Evolutionary conservation across 2,888 invertebrate genomes (phyloP), one percentile per base, ranked within the genome.

Genomic region (Furcula furcula): DNA sequence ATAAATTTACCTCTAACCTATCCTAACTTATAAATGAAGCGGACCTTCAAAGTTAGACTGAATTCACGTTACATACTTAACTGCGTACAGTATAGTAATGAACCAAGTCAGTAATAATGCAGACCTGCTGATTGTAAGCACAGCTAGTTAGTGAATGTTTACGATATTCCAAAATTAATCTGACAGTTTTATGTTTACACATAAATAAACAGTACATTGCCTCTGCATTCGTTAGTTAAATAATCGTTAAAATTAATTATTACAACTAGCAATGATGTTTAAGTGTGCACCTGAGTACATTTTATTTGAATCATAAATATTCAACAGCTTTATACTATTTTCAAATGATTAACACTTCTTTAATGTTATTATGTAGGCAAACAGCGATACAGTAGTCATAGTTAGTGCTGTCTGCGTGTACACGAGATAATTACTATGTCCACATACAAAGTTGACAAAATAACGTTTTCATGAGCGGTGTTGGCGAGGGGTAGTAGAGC

Each of bases 371-470:
- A 48, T 35, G 20, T 35, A 16, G 7, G 39, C 30, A 50, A 49
- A 63, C 57, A 45, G 30, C 39, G 34, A 52, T 44, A 39, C 46
- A 45, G 40, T 48, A 46, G 35, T 48, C 48, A 53, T 44, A 55
- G 55, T 51, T 34, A 35, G 34, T 40, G 34, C 40, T 55, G 46
- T 51, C 44, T 46, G 33, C 55, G 45, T 53, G 42, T 51, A 51
- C 45, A 42, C 39, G 34, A 53, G 48, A 40, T 58, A 61, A 69
- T 69, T 55, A 55, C 44, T 47, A 46, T 54, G 53, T 56, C 42
- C 41, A 63, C 56, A 62, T 36, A 40, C 43, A 34, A 53, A 59
- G 46, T 55, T 56, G 50, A 56, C 48, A 56, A 54, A n/a, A 57
- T 60, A 53, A 45, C 12, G 40, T 59, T 65, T 60, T 60, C 57